Percentiles rank a stretch among this genome's conserved stretches.
These are phyloP conservation scores for Athene noctua DNA, from an alignment of 2,113 vertebrate genomes.

Conservation along the genomic window DNA sequence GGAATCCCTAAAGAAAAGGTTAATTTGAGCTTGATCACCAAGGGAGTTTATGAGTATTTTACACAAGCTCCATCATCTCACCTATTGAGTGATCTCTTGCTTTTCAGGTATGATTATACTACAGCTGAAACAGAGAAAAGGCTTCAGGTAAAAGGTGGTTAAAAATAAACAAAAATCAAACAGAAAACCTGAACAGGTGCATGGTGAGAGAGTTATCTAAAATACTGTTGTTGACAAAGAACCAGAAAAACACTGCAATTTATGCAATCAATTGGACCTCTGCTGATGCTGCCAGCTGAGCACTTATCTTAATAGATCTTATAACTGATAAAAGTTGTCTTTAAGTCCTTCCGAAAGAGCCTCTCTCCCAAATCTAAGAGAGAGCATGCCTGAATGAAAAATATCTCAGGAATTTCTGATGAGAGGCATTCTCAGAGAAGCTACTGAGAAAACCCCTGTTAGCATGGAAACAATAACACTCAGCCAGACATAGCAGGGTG, in stretches of 20 bases:
- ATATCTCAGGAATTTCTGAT: background rate
- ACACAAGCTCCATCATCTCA: background rate
- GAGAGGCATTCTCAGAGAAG: background rate
- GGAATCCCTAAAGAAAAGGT: background rate
- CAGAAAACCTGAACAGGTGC: background rate
- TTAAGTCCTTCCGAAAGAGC: background rate
- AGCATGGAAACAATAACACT: background rate
- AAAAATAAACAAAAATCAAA: background rate
- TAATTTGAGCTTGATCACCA: background rate
- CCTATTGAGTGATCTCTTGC: background rate
- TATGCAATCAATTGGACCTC: background rate
- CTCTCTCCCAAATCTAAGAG: background rate
- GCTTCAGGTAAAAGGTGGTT: background rate
- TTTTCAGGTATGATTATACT: background rate
- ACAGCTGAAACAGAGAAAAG: background rate
- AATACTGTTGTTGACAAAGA: background rate
- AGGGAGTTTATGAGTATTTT: background rate
- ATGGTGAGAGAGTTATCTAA: background rate
- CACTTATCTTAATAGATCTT: background rate
- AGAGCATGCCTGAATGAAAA: background rate
- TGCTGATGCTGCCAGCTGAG: background rate
- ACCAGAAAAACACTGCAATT: background rate
- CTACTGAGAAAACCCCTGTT: background rate
- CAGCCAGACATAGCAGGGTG: background rate
- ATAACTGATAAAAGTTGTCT: background rate